Conservation (phyloP, 2,797 vertebrate species). For the Artibeus jamaicensis region DNA sequence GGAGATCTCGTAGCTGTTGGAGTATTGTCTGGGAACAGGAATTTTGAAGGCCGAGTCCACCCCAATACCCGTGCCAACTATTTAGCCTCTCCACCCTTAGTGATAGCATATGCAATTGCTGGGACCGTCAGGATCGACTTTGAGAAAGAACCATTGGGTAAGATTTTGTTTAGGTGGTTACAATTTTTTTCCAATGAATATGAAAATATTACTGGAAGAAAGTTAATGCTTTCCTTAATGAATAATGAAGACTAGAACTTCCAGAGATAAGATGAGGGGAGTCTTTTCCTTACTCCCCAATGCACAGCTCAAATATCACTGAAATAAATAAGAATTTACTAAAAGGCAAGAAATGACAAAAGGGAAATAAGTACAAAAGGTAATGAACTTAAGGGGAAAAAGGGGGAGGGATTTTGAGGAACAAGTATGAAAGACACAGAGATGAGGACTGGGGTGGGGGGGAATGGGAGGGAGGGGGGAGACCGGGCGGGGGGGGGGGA, state of each 20-base stretch:
- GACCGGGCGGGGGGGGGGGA: too few relatives aligned
- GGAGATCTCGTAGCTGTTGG: slow-evolving; percentile 94
- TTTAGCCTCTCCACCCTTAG: slow-evolving; percentile 93
- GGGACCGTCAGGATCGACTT: slow-evolving; percentile 95
- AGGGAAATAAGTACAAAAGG: background rate
- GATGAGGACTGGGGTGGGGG: too few relatives aligned
- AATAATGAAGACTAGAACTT: background rate
- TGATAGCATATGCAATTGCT: slow-evolving; percentile 96
- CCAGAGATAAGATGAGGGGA: background rate
- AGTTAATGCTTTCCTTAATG: background rate
- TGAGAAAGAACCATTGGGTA: slow-evolving; percentile 94
- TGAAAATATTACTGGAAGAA: background rate
- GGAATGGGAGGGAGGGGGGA: too few relatives aligned
- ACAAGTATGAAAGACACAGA: too few relatives aligned
- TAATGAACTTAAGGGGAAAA: too few relatives aligned
- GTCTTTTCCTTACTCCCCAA: background rate
- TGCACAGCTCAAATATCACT: background rate
- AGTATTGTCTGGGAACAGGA: slow-evolving; percentile 95
- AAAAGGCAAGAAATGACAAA: background rate
- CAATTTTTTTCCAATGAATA: background rate
- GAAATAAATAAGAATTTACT: background rate
- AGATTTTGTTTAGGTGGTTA: slow-evolving; percentile 59
- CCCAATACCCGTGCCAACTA: slow-evolving; percentile 98
- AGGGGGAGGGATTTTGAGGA: too few relatives aligned
- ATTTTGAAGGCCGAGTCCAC: slow-evolving; percentile 97